Evolutionary conservation across 2,888 invertebrate genomes (phyloP), one percentile per base, ranked within the genome.

Genomic region (Sarcophaga carnaria): DNA sequence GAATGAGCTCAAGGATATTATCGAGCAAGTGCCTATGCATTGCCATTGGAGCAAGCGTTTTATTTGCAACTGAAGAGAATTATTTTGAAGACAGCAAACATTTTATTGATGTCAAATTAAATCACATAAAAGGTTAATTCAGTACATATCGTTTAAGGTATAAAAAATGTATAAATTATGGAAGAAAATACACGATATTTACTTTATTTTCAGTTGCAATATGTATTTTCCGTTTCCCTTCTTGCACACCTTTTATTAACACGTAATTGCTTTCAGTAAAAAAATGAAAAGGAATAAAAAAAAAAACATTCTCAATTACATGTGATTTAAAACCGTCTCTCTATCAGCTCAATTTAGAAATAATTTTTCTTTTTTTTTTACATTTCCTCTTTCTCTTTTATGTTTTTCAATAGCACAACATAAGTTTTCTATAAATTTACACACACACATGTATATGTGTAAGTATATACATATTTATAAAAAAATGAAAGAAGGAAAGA

Each of bases 401-500:
- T 54, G 12, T 14, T 17, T 54, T 54, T 54, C 17, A 4, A 54
- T 54, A 54, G 17, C 54, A 17, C 17, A 54, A 54, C 54, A 37
- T 20, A 70, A 62, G 2, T 25, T 75, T 75, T 20, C 17, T 37
- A 2, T 27, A 67, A 74, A 70, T 54, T 17, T 54, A 62, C 27
- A 62, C 14, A 74, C 27, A 67, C 45, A 69, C 20, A 70, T 81
- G 78, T 64, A 69, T 22, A 22, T 22, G 22, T 22, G 22, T 22
- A 22, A 22, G 22, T 22, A 78, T 74, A 62, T 2, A 25, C 25
- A 25, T 3, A 25, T 25, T 25, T 25, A 22, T 22, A 25, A 49
- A 14, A 49, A 49, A 49, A 49, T 49, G 3, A 54, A 14, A 54
- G 2, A 54, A 54, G 14, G 14, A 54, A 54, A 69, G 78, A 78